Evolutionary conservation across 2,888 invertebrate species (phyloP).

Genomic region (Candidula unifasciata): DNA sequence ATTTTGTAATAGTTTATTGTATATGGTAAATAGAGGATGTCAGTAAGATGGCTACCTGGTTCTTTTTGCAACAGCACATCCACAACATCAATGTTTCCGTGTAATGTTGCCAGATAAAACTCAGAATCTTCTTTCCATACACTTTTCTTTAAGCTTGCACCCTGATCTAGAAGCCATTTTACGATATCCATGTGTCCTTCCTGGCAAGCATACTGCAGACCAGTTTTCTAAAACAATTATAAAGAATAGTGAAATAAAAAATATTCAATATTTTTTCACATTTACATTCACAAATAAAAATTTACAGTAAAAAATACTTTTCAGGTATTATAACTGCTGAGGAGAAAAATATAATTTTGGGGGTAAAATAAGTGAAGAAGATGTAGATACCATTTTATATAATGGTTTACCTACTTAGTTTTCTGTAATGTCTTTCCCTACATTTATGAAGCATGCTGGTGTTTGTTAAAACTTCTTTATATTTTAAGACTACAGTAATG

Average conservation of each 20-base stretch:
- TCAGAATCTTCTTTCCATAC: slow-evolving; percentile 44
- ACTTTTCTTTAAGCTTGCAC: slow-evolving; percentile 24
- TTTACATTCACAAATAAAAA: too few species aligned
- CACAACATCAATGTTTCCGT: slow-evolving; percentile 27
- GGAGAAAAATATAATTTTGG: background rate
- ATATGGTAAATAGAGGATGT: too few species aligned
- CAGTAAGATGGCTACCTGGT: background rate
- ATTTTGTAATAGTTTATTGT: too few species aligned
- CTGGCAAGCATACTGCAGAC: slow-evolving; percentile 35
- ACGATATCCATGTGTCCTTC: slow-evolving; percentile 36
- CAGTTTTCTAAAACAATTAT: slow-evolving; percentile 36
- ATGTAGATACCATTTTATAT: background rate
- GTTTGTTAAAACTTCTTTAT: too few species aligned
- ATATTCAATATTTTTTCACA: background rate
- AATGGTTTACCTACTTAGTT: too few species aligned
- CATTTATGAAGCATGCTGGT: too few species aligned
- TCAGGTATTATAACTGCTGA: background rate
- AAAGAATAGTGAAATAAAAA: background rate
- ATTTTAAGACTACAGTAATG: too few species aligned
- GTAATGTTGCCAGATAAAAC: slow-evolving; percentile 43
- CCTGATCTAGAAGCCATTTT: slow-evolving; percentile 9
- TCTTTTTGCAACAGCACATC: background rate
- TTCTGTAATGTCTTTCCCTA: too few species aligned
- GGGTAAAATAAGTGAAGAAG: background rate
- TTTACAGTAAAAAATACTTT: too few species aligned